These are phyloP conservation scores for Pelvicachromis taeniatus DNA, from an alignment of 2,113 vertebrate species.

Conservation along the genomic window DNA sequence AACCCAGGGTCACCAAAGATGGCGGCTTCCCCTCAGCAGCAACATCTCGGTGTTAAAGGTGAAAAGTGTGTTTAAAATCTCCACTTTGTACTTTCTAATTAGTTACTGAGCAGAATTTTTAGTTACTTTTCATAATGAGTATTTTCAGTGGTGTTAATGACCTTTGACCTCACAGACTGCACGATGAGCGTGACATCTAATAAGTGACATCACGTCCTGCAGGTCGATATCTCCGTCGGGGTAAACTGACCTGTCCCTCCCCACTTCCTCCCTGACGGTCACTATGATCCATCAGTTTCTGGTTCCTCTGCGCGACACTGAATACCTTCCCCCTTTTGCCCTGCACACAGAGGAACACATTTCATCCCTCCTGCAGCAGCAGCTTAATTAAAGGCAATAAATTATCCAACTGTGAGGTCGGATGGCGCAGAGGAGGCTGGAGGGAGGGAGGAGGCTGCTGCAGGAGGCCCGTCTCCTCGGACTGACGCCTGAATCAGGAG, in stretches of 20 bases:
- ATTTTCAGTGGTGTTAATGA: not conserved
- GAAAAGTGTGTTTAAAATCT: not conserved
- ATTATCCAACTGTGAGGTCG: constrained; percentile 17
- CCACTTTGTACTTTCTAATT: not conserved
- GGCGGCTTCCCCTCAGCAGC: accelerated
- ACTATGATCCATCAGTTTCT: constrained; percentile 17
- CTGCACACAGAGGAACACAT: not conserved
- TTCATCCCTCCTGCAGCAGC: constrained; percentile 17
- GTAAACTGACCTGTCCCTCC: not conserved
- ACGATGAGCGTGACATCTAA: not conserved
- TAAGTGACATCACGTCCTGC: not conserved
- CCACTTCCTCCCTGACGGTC: constrained; percentile 22
- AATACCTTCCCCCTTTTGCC: constrained; percentile 40
- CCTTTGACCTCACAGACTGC: not conserved
- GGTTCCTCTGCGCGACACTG: constrained; percentile 44
- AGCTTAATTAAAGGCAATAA: constrained; percentile 38
- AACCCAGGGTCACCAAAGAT: not conserved
- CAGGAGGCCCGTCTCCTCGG: constrained; percentile 68
- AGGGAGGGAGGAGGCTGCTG: not conserved
- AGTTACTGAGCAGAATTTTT: not conserved
- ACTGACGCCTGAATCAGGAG: constrained; percentile 81
- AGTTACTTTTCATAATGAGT: not conserved
- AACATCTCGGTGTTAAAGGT: not conserved
- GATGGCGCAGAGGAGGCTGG: not conserved
- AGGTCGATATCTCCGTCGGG: not conserved